These are phyloP conservation scores for Hypsopygia costalis DNA, from an alignment of 2,888 invertebrate species.

Conservation along the genomic window DNA sequence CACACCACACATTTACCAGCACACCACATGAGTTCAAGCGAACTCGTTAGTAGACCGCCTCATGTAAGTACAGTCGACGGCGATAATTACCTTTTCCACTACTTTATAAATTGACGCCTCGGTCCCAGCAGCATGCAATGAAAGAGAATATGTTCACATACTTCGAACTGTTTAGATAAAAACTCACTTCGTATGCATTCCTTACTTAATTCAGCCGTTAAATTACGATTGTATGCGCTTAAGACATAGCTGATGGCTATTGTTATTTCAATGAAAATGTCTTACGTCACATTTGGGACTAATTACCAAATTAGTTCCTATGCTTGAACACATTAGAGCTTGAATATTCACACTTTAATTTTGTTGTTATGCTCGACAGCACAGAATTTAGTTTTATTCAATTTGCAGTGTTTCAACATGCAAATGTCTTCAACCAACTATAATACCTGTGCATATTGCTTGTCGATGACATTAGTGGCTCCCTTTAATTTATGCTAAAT, in stretches of 20 bases:
- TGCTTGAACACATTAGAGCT: not conserved
- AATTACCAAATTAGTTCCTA: not conserved
- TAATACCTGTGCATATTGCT: too few relatives aligned
- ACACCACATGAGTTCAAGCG: conserved; percentile 36
- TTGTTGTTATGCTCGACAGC: too few relatives aligned
- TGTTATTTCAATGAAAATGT: not conserved
- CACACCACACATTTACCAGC: conserved; percentile 22
- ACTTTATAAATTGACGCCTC: not conserved
- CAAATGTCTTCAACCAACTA: too few relatives aligned
- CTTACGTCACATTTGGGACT: not conserved
- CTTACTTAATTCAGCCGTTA: not conserved
- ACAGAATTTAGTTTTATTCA: too few relatives aligned
- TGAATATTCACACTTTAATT: too few relatives aligned
- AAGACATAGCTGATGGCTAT: not conserved
- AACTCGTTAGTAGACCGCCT: conserved; percentile 45
- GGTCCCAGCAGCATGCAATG: not conserved
- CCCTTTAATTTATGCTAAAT: too few relatives aligned
- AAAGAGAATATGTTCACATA: not conserved
- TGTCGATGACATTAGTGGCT: too few relatives aligned
- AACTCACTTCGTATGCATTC: not conserved
- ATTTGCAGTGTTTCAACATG: too few relatives aligned
- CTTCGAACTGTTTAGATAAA: not conserved
- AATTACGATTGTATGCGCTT: too few relatives aligned
- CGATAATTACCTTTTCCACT: conserved; percentile 43
- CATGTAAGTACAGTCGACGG: conserved; percentile 37